Conservation (phyloP, 1,140 invertebrate species). For the Belonocnema kinseyi region DNA sequence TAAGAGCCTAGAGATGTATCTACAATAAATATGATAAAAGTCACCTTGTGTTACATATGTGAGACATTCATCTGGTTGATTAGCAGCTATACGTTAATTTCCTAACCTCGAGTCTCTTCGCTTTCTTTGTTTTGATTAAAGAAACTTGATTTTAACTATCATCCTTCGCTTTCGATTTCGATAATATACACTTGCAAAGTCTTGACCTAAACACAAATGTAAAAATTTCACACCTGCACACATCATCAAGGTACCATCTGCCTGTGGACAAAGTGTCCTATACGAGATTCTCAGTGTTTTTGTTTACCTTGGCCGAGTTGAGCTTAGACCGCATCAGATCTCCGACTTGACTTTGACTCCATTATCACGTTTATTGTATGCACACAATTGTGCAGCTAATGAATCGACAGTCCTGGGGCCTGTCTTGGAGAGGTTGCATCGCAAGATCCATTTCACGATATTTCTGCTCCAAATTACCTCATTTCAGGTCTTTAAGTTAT, state of each 20-base stretch:
- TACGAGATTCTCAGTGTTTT: conserved; percentile 63
- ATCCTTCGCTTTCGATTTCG: conserved; percentile 12
- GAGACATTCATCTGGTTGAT: neutral
- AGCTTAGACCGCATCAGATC: conserved; percentile 72
- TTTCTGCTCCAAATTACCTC: neutral
- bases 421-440: conserved; percentile 7
- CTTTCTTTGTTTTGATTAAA: conserved; percentile 7
- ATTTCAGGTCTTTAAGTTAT: neutral
- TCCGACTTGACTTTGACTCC: conserved; percentile 75
- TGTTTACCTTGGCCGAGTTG: conserved; percentile 75
- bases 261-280: conserved; percentile 51
- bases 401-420: conserved; percentile 14
- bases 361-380: conserved; percentile 60
- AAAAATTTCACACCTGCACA: conserved; percentile 27
- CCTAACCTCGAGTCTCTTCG: neutral
- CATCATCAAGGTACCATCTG: conserved; percentile 30
- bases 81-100: conserved; percentile 2
- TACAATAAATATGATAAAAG: too few species aligned
- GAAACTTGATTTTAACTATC: neutral
- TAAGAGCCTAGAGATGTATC: too few species aligned
- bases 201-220: neutral
- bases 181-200: neutral
- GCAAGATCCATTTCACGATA: conserved; percentile 58
- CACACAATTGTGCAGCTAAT: conserved; percentile 11
- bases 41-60: too few species aligned